A percentile compares a stretch with the other conserved stretches of the same genome.
phyloP scores from a whole-genome alignment of 2,888 invertebrate genomes.

The Lordiphosa fenestrarum region DNA sequence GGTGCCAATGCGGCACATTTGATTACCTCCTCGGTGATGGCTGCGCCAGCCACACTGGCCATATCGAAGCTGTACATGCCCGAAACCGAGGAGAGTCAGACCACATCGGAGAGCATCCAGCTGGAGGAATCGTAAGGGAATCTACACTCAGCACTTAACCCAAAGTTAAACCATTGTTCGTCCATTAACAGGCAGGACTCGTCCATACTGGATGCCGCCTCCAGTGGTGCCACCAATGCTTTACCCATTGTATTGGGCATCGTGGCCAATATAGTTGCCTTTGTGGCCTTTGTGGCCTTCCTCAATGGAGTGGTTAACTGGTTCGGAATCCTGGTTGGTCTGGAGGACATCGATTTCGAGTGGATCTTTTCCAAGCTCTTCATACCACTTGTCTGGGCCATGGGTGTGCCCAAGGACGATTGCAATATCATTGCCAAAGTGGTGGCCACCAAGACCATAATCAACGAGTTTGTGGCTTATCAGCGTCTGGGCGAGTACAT shows the following conservation, averaged over 20 bases:
- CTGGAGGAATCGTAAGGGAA: constrained; percentile 85
- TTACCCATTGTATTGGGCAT: constrained; percentile 92
- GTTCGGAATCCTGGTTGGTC: constrained; percentile 89
- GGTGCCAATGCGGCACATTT: constrained; percentile 94
- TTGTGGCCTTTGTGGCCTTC: constrained; percentile 92
- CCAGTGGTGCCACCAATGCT: constrained; percentile 92
- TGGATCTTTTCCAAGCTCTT: constrained; percentile 92
- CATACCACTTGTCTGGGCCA: constrained; percentile 93
- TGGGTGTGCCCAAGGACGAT: constrained; percentile 87
- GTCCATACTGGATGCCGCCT: constrained; percentile 94
- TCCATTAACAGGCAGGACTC: constrained; percentile 85
- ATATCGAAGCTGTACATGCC: constrained; percentile 95
- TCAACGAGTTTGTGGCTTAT: constrained; percentile 97
- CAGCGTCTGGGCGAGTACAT: constrained; percentile 86
- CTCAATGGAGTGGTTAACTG: constrained; percentile 90
- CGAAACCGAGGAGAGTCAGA: constrained; percentile 90
- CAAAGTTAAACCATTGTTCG: not conserved
- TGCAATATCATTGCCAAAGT: constrained; percentile 88
- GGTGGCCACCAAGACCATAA: constrained; percentile 93
- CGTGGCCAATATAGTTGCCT: constrained; percentile 94
- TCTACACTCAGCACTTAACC: too few relatives aligned
- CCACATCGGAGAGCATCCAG: constrained; percentile 88
- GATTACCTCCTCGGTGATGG: constrained; percentile 97
- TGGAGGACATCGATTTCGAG: constrained; percentile 84
- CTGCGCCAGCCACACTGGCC: constrained; percentile 95